Evolutionary conservation across 2,888 invertebrate species (phyloP).

Genomic region (Ernsta delagoae): DNA sequence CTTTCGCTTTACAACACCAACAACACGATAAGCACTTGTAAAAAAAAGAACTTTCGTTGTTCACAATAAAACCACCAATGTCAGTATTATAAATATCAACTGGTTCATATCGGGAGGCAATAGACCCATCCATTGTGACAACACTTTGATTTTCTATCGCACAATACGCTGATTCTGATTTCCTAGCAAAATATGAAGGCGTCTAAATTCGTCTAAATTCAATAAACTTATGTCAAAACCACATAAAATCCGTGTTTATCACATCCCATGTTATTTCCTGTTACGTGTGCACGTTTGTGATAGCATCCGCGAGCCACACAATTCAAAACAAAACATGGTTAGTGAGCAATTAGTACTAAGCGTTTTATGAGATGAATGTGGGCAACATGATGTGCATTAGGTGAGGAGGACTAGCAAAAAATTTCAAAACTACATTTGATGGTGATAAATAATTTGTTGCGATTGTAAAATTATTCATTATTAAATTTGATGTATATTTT

Average conservation of each 20-base stretch:
- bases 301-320: slow-evolving; percentile 53
- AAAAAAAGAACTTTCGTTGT: slow-evolving; percentile 52
- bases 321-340: slow-evolving; percentile 49
- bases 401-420: neutral
- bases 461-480: neutral
- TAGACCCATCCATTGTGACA: slow-evolving; percentile 43
- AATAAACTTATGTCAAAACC: slow-evolving; percentile 56
- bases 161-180: slow-evolving; percentile 57
- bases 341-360: slow-evolving; percentile 50
- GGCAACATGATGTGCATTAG: slow-evolving; percentile 28
- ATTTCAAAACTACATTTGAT: too few species aligned
- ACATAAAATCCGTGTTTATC: slow-evolving; percentile 73
- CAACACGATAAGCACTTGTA: slow-evolving; percentile 53
- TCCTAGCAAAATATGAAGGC: slow-evolving; percentile 54
- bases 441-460: too few species aligned
- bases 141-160: slow-evolving; percentile 59
- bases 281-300: slow-evolving; percentile 55
- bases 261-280: slow-evolving; percentile 76
- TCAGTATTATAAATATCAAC: slow-evolving; percentile 64
- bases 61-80: slow-evolving; percentile 40
- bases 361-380: slow-evolving; percentile 36
- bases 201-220: slow-evolving; percentile 59
- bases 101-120: slow-evolving; percentile 51
- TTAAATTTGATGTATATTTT: neutral
- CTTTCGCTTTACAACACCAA: slow-evolving; percentile 59